A percentile compares a stretch with the other conserved stretches of the same genome.
Evolutionary conservation across 2,888 invertebrate genomes (phyloP).

Genomic region (Tinea trinotella): DNA sequence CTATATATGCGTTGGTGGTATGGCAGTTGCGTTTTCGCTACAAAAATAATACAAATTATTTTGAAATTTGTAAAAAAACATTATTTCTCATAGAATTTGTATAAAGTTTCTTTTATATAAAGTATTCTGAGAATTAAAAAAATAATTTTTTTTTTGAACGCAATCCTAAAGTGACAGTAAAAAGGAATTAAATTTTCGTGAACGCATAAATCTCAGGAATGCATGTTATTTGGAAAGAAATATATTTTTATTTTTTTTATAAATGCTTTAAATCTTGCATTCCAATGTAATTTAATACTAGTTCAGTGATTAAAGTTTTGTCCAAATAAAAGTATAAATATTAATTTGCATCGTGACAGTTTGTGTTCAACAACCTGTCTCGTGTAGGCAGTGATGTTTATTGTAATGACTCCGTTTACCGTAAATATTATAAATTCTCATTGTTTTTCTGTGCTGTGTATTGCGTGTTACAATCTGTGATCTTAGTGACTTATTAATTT

Average conservation of each 20-base stretch:
- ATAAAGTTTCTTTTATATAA: no score
- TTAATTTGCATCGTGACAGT: not conserved
- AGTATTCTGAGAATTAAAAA: no score
- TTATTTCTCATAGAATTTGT: no score
- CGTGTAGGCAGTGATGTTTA: conserved; percentile 59
- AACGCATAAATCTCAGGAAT: conserved; percentile 62
- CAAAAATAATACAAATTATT: no score
- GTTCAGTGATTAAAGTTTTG: not conserved
- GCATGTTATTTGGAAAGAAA: conserved; percentile 45
- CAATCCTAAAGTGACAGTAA: conserved; percentile 29
- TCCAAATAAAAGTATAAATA: not conserved
- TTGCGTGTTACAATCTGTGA: not conserved
- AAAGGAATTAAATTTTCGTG: conserved; percentile 32
- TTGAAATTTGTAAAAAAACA: no score
- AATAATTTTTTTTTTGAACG: conserved; percentile 46
- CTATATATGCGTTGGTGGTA: no score
- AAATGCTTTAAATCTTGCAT: not conserved
- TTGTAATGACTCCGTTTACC: conserved; percentile 46
- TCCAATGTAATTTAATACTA: not conserved
- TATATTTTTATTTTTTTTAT: not conserved
- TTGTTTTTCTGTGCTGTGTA: conserved; percentile 26
- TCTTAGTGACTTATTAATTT: not conserved
- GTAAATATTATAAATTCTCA: conserved; percentile 35
- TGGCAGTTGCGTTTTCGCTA: no score
- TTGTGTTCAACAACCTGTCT: conserved; percentile 23